Evolutionary conservation across 2,113 vertebrate genomes (phyloP).

Genomic region (Sterna hirundo): DNA sequence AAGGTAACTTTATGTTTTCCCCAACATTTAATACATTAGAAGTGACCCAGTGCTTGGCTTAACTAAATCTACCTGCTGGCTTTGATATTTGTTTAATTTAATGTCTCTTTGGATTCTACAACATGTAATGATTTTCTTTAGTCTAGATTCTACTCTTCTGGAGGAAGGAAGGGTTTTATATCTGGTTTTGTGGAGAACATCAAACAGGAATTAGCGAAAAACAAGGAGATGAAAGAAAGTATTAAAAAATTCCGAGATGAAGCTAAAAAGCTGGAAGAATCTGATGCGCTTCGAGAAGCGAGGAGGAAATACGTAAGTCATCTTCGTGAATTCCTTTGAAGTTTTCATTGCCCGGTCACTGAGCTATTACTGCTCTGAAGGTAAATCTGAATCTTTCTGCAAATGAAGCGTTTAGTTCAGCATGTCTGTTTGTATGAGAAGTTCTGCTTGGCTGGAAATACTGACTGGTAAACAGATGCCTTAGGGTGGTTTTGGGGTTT

Average conservation of each 20-base stretch:
- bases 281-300: constrained; percentile 88
- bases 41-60: accelerated
- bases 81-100: accelerated
- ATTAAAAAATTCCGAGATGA: constrained; percentile 94
- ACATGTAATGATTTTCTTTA: constrained; percentile 9
- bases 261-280: constrained; percentile 92
- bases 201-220: constrained; percentile 92
- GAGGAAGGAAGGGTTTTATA: constrained; percentile 89
- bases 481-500: not conserved
- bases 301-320: constrained; percentile 92
- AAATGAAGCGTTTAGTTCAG: not conserved
- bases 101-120: not conserved
- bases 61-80: not conserved
- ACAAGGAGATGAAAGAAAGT: constrained; percentile 97
- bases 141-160: constrained; percentile 73
- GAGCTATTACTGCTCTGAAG: not conserved
- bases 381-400: not conserved
- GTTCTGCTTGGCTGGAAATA: not conserved
- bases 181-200: constrained; percentile 91
- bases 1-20: accelerated
- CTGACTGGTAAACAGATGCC: not conserved
- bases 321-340: not conserved
- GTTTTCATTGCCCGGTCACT: not conserved
- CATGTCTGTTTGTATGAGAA: not conserved
- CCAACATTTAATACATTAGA: accelerated